These are phyloP conservation scores for Leptopilina clavipes DNA, from an alignment of 1,140 invertebrate species.

Conservation along the genomic window DNA sequence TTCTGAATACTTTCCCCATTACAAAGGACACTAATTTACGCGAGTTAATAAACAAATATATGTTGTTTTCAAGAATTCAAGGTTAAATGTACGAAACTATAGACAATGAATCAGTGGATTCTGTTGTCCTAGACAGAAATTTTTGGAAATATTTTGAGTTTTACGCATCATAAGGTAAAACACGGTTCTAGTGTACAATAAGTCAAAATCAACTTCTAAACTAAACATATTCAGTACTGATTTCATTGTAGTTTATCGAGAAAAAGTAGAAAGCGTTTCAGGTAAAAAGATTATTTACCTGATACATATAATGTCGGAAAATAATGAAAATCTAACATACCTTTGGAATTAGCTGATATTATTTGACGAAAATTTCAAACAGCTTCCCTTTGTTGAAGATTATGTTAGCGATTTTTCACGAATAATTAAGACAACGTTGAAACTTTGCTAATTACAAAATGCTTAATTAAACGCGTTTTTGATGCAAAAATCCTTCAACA, in stretches of 20 bases:
- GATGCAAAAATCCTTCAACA: not conserved
- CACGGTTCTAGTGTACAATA: too few species aligned
- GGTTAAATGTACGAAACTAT: not conserved
- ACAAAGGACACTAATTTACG: not conserved
- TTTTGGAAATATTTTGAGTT: too few species aligned
- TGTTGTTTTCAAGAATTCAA: not conserved
- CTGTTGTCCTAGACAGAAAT: not conserved
- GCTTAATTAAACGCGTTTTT: not conserved
- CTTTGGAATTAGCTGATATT: slow-evolving; percentile 1
- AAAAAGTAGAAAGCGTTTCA: too few species aligned
- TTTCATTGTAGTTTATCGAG: too few species aligned
- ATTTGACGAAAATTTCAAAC: not conserved
- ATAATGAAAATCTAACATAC: not conserved
- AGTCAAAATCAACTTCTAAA: too few species aligned
- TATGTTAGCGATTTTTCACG: not conserved
- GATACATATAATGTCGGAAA: not conserved
- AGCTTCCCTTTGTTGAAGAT: not conserved
- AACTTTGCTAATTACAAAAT: not conserved
- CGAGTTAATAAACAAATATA: not conserved
- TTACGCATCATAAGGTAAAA: too few species aligned
- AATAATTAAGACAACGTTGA: too few species aligned
- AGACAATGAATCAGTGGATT: not conserved
- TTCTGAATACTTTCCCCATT: not conserved
- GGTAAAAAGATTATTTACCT: too few species aligned
- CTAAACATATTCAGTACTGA: too few species aligned